A percentile compares a stretch with the other conserved stretches of the same genome.
phyloP scores from a whole-genome alignment of 2,888 invertebrate species.

The Perizoma affinitatum region DNA sequence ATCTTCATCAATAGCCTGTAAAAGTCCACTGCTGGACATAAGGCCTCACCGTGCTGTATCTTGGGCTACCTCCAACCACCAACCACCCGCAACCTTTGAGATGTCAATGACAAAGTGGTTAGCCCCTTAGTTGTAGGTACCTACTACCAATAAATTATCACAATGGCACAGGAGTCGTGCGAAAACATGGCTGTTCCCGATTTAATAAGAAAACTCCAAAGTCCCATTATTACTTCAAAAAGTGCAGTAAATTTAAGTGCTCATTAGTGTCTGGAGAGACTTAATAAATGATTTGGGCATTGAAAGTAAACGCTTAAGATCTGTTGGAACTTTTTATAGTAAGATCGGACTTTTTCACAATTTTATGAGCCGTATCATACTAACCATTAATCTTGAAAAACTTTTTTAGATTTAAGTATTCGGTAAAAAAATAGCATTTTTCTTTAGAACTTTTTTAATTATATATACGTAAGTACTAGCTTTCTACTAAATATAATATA shows the following conservation, averaged over 20 bases:
- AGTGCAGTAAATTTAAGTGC: constrained; percentile 67
- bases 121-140: no score
- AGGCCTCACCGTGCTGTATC: no score
- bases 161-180: constrained; percentile 8
- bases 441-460: constrained; percentile 23
- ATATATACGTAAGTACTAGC: constrained; percentile 12
- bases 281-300: constrained; percentile 42
- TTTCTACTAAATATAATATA: no score
- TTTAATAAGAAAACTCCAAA: constrained; percentile 61
- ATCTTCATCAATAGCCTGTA: no score
- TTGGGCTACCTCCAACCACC: no score
- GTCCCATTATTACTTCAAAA: constrained; percentile 66
- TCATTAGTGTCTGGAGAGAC: constrained; percentile 57
- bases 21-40: no score
- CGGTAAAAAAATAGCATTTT: constrained; percentile 15
- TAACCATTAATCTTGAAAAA: constrained; percentile 28
- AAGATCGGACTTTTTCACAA: constrained; percentile 22
- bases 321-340: constrained; percentile 33
- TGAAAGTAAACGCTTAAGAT: constrained; percentile 39
- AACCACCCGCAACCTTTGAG: no score
- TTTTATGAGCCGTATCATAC: constrained; percentile 28
- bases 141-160: background rate
- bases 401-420: constrained; percentile 4
- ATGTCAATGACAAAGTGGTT: no score
- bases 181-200: constrained; percentile 41